Evolutionary conservation across 2,113 vertebrate species (phyloP).

Genomic region (Bagarius yarrelli): DNA sequence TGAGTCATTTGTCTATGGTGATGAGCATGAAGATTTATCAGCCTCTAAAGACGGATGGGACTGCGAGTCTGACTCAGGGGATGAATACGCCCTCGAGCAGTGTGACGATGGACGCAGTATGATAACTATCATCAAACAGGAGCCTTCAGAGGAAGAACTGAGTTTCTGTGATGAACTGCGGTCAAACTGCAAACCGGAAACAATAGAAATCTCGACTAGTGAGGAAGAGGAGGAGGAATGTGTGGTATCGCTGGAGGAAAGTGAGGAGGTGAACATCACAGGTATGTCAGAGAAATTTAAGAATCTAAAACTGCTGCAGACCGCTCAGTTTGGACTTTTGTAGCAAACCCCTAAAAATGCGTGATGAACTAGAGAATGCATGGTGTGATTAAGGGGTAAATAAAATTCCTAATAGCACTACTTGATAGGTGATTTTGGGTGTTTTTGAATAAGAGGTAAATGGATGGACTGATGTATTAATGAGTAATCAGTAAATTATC

Average conservation of each 20-base stretch:
- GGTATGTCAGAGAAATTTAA: background rate
- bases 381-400: background rate
- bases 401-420: background rate
- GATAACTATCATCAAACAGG: constrained; percentile 19
- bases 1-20: background rate
- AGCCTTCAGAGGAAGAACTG: background rate
- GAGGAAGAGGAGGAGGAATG: constrained; percentile 1
- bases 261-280: background rate
- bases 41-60: background rate
- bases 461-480: background rate
- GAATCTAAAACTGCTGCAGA: background rate
- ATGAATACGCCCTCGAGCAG: background rate
- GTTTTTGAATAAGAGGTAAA: background rate
- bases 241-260: background rate
- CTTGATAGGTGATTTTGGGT: background rate
- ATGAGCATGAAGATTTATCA: background rate
- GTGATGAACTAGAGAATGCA: background rate
- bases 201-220: background rate
- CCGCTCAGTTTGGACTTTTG: no score
- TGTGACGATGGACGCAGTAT: background rate
- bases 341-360: no score
- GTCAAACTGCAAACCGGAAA: background rate
- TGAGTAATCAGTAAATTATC: background rate
- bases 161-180: background rate
- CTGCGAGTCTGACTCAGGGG: background rate